Percentiles rank a stretch among this genome's conserved stretches.
These are phyloP conservation scores for Xiphophorus hellerii DNA, from an alignment of 2,113 vertebrate species.

Conservation along the genomic window DNA sequence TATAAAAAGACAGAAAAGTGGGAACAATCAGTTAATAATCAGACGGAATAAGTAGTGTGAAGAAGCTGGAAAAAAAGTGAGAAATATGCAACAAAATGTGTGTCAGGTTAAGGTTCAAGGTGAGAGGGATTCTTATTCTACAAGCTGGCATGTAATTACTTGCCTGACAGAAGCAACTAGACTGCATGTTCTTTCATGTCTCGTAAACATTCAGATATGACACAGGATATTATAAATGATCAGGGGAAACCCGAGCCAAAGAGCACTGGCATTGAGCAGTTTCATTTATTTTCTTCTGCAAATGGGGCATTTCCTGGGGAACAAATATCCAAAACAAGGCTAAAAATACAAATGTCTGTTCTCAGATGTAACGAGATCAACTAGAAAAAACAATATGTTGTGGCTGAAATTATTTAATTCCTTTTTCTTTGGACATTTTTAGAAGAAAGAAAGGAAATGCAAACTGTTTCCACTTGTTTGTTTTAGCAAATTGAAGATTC, in stretches of 20 bases:
- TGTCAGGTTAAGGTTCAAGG: neutral
- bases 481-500: slow-evolving; percentile 14
- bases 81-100: neutral
- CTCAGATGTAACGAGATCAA: neutral
- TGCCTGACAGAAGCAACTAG: neutral
- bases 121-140: neutral
- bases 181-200: neutral
- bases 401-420: neutral
- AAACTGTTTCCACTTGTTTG: neutral
- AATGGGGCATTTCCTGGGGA: slow-evolving; percentile 63
- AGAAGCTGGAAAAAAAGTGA: neutral
- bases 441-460: neutral
- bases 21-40: neutral
- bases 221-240: slow-evolving; percentile 11
- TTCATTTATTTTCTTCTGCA: slow-evolving; percentile 21
- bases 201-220: slow-evolving; percentile 3
- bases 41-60: neutral
- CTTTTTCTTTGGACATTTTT: neutral
- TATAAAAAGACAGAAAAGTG: neutral
- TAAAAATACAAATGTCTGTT: slow-evolving; percentile 35
- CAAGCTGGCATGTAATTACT: neutral
- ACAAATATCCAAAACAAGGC: slow-evolving; percentile 40
- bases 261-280: neutral
- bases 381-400: neutral
- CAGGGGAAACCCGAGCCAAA: slow-evolving; percentile 16